Evolutionary conservation across 2,888 invertebrate species (phyloP).

Genomic region (Pristionchus arcanus): DNA sequence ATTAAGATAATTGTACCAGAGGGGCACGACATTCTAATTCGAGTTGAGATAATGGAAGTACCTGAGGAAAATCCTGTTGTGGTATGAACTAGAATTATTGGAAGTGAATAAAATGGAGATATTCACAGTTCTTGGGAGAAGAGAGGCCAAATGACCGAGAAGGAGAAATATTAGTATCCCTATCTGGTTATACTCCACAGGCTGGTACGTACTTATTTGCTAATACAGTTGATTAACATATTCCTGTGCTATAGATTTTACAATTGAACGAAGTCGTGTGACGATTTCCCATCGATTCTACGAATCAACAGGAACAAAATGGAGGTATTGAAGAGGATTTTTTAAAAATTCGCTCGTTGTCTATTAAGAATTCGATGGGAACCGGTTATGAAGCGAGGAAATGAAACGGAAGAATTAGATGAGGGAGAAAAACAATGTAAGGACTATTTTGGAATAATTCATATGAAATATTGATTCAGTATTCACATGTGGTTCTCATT

Average conservation of each 20-base stretch:
- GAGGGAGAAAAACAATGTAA: slow-evolving; percentile 17
- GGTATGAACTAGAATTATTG: background rate
- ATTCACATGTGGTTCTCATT: slow-evolving; percentile 38
- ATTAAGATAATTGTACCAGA: background rate
- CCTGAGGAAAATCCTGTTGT: background rate
- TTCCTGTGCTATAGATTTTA: background rate
- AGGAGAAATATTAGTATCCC: background rate
- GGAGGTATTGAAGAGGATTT: background rate
- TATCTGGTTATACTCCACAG: slow-evolving; percentile 21
- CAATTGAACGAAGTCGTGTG: background rate
- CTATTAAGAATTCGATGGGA: slow-evolving; percentile 14
- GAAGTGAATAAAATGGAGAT: background rate
- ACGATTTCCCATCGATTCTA: background rate
- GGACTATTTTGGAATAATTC: background rate
- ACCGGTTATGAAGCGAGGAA: slow-evolving; percentile 59
- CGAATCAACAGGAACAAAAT: background rate
- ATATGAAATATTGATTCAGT: background rate
- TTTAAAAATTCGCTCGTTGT: no score
- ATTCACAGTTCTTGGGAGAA: background rate
- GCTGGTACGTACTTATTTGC: background rate
- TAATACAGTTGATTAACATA: background rate
- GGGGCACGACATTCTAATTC: slow-evolving; percentile 24
- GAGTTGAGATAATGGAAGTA: slow-evolving; percentile 23
- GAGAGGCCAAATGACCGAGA: background rate
- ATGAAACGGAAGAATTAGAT: slow-evolving; percentile 42